Evolutionary conservation across 2,113 vertebrate species (phyloP).

Genomic region (Solea senegalensis): DNA sequence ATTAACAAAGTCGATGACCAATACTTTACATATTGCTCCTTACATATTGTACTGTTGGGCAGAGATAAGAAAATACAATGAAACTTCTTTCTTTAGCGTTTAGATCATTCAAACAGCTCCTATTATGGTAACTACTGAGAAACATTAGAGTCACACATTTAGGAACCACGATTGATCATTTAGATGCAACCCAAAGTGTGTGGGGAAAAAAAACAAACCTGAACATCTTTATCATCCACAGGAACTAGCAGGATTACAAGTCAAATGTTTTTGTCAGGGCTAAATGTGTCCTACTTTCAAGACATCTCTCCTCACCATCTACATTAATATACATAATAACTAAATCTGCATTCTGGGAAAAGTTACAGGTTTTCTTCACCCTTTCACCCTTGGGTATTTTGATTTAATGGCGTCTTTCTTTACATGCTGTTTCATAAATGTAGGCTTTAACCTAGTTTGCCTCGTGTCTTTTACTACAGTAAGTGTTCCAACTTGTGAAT

Average conservation of each 20-base stretch:
- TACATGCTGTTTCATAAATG: not conserved
- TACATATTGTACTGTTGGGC: too few relatives aligned
- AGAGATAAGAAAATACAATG: too few relatives aligned
- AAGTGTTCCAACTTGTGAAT: not conserved
- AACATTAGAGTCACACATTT: too few relatives aligned
- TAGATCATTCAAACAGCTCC: too few relatives aligned
- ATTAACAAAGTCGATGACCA: too few relatives aligned
- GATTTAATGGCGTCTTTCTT: not conserved
- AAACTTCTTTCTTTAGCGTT: too few relatives aligned
- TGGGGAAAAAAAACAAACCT: too few relatives aligned
- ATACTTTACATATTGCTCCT: too few relatives aligned
- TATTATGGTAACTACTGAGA: too few relatives aligned
- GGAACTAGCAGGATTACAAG: not conserved
- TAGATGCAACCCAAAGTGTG: too few relatives aligned
- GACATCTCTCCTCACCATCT: not conserved
- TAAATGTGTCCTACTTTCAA: slow-evolving; percentile 4
- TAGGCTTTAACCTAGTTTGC: not conserved
- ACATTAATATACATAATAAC: not conserved
- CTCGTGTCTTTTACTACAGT: not conserved
- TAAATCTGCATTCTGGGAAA: not conserved
- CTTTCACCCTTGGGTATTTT: not conserved
- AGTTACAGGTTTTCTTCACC: not conserved
- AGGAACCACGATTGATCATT: too few relatives aligned
- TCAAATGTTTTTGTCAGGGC: not conserved
- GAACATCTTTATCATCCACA: not conserved